Conservation (phyloP, 1,140 invertebrate species). For the Lepidurus packardi region DNA sequence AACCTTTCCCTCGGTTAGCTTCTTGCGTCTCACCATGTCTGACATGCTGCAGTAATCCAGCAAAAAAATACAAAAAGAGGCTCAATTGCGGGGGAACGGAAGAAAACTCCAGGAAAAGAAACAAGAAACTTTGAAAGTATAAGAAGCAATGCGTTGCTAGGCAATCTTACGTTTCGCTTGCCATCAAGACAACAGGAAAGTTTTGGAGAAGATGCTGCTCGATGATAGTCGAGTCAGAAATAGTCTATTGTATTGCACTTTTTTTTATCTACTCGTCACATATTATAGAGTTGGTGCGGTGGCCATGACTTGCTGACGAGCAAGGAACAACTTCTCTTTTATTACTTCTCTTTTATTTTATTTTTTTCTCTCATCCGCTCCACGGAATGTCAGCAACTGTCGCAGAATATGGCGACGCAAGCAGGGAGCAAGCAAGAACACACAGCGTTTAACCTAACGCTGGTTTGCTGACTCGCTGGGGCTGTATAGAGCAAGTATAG, state of each 20-base stretch:
- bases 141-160: neutral
- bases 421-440: neutral
- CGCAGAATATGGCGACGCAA: neutral
- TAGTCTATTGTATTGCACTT: neutral
- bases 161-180: neutral
- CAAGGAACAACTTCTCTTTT: neutral
- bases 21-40: constrained; percentile 3
- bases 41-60: constrained; percentile 1
- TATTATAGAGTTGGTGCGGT: neutral
- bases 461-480: neutral
- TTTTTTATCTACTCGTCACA: neutral
- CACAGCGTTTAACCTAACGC: neutral
- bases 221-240: neutral
- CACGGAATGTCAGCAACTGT: too few species aligned
- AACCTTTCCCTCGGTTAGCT: neutral
- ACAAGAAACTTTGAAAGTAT: neutral
- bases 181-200: neutral
- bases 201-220: neutral
- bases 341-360: neutral
- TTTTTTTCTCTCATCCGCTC: neutral
- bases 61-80: neutral
- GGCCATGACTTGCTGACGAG: neutral
- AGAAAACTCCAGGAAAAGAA: neutral
- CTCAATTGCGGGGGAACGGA: neutral
- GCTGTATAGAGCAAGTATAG: neutral